Evolutionary conservation across 2,888 invertebrate species (phyloP).

Genomic region (Fragum whitleyi): DNA sequence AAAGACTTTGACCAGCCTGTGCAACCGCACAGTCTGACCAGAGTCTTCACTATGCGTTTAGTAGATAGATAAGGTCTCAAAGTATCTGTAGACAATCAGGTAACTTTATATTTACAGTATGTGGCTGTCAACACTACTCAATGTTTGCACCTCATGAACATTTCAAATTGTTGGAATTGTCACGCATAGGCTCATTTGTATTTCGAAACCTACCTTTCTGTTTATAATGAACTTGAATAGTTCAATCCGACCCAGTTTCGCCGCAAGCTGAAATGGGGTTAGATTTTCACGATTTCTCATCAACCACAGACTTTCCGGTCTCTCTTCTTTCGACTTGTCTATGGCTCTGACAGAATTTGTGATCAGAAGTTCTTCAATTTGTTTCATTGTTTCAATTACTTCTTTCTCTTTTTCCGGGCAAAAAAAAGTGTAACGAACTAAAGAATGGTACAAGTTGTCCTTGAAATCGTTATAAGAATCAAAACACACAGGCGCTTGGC

Average conservation of each 20-base stretch:
- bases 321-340: background rate
- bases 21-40: too few relatives aligned
- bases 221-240: background rate
- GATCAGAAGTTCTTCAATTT: background rate
- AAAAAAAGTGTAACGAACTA: background rate
- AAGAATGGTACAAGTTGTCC: conserved; percentile 7
- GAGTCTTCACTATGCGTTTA: too few relatives aligned
- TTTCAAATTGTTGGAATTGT: too few relatives aligned
- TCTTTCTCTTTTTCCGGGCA: conserved; percentile 1
- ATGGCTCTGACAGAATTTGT: background rate
- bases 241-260: background rate
- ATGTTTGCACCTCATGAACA: too few relatives aligned
- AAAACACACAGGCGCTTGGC: background rate
- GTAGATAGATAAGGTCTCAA: too few relatives aligned
- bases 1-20: too few relatives aligned
- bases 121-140: too few relatives aligned
- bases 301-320: conserved; percentile 5
- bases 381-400: background rate
- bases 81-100: too few relatives aligned
- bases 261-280: conserved; percentile 8
- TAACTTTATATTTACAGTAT: too few relatives aligned
- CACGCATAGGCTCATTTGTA: too few relatives aligned
- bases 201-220: background rate
- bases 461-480: background rate
- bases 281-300: conserved; percentile 16